phyloP scores from a whole-genome alignment of 23 tunicate genomes.

The Diplosoma virens region DNA sequence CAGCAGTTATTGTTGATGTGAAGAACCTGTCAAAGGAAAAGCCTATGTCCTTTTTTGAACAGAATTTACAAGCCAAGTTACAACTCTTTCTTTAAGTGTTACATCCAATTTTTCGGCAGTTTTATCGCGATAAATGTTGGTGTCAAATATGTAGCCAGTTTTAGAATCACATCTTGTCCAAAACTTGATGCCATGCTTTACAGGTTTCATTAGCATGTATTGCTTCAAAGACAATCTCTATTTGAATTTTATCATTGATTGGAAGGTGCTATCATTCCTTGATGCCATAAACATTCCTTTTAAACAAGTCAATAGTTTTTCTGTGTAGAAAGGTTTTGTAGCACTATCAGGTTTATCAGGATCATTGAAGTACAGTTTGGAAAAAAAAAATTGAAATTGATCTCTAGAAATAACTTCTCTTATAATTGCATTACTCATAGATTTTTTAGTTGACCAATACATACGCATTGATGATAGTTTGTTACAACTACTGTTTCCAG shows the following conservation, averaged over 20 bases:
- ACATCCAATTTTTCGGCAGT: not conserved
- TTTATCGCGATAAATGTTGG: not conserved
- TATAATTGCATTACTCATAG: not conserved
- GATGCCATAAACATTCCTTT: not conserved
- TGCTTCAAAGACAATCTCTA: not conserved
- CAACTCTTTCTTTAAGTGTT: not conserved
- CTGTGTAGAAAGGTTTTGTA: not conserved
- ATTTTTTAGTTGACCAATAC: constrained; percentile 9
- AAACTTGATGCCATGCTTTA: not conserved
- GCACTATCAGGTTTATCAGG: not conserved
- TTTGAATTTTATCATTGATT: not conserved
- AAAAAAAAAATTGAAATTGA: not conserved
- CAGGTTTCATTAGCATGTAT: not conserved
- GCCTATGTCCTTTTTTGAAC: too few species aligned
- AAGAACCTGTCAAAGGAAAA: too few species aligned
- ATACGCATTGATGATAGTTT: not conserved
- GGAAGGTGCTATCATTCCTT: not conserved
- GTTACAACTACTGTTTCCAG: too few species aligned
- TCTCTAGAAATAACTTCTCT: not conserved
- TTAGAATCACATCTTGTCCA: not conserved
- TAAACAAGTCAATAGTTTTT: not conserved
- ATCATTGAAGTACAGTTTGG: not conserved
- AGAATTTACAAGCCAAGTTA: not conserved
- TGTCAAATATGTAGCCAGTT: not conserved
- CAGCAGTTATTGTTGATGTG: not conserved